Base-by-base conservation (phyloP, 30 jellyfish, hydroid and myxozoan genomes). In the Chrysaora quinquecirrha region DNA sequence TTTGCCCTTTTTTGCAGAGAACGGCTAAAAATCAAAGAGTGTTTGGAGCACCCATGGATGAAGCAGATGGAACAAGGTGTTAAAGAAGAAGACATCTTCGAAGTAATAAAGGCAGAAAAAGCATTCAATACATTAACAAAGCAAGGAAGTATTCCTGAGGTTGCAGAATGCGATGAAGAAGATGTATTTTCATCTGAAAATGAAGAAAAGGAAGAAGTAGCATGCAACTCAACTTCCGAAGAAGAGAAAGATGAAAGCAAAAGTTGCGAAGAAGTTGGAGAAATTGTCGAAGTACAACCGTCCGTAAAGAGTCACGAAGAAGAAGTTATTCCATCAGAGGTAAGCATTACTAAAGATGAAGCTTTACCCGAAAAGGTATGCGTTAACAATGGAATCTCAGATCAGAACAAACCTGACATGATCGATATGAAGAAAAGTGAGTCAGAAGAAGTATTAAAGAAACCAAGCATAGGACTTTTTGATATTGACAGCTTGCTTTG, bases 41-140 rank as follows among this genome's bases (percentile, higher is more conserved):
- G 98, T 75, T 52, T 95, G 74, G 97, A 95, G 70, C 99, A 95
- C 68, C 89, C 93, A 1, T 95, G 99, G 99, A 30, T 95, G 38
- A 83, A 88, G 38, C 99, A 95, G 74, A 85, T 95, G 90, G 94
- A 86, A 29, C 85, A 74, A 16, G 99, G 99, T 3, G 68, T 88
- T n/a, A 74, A 91, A 27, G 85, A 92, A 4, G 95, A 84, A 63
- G 99, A 95, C 73, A 96, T 95, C n/a, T 90, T 78, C 30, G 96
- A 73, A n/a, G 97, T 97, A 23, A 77, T 88, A 30, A 78, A 64
- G 20, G 96, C 93, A 16, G 88, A 84, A 29, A 82, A 72, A 73
- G 72, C 95, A 24, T 73, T 84, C 34, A 78, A 64, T 20, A 69
- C 43, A 30, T 28, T 83, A 2, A 80, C 32, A 18, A 72, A 84